Conservation (phyloP, 1,140 invertebrate genomes). For the Drosophila truncata region DNA sequence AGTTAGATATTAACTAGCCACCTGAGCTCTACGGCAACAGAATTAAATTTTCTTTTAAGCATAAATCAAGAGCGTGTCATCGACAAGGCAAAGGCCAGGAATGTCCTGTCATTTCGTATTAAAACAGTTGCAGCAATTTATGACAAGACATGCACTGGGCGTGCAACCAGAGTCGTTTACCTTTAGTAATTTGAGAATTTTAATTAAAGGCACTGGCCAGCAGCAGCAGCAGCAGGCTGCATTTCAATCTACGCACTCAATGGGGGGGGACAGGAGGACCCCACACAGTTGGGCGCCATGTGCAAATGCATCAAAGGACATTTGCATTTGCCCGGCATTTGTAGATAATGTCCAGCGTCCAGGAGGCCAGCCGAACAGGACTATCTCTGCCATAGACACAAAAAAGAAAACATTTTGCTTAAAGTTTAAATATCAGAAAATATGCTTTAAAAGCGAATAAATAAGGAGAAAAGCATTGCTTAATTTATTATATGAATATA, state of each 20-base stretch:
- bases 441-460: too few species aligned
- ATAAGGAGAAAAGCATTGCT: not conserved
- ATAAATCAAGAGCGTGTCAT: slow-evolving; percentile 44
- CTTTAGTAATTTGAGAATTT: slow-evolving; percentile 76
- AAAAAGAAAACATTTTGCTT: not conserved
- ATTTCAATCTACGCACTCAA: slow-evolving; percentile 43
- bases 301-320: slow-evolving; percentile 68
- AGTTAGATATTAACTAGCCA: not conserved
- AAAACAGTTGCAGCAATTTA: slow-evolving; percentile 60
- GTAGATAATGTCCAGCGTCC: slow-evolving; percentile 67
- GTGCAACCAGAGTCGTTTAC: slow-evolving; percentile 57
- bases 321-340: slow-evolving; percentile 68
- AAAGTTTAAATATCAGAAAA: fast-evolving
- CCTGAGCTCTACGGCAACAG: not conserved
- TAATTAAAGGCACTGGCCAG: slow-evolving; percentile 67
- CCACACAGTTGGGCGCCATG: slow-evolving; percentile 53
- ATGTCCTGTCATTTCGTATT: slow-evolving; percentile 34
- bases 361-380: slow-evolving; percentile 44
- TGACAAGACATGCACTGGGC: slow-evolving; percentile 28
- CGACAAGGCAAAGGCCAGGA: slow-evolving; percentile 27
- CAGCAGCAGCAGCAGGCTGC: slow-evolving; percentile 29
- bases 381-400: slow-evolving; percentile 34
- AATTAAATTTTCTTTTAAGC: slow-evolving; percentile 30
- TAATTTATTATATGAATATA: not conserved
- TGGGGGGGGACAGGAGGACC: not conserved